Base-by-base conservation (phyloP, 2,888 invertebrate species). In the Cephus runcator region DNA sequence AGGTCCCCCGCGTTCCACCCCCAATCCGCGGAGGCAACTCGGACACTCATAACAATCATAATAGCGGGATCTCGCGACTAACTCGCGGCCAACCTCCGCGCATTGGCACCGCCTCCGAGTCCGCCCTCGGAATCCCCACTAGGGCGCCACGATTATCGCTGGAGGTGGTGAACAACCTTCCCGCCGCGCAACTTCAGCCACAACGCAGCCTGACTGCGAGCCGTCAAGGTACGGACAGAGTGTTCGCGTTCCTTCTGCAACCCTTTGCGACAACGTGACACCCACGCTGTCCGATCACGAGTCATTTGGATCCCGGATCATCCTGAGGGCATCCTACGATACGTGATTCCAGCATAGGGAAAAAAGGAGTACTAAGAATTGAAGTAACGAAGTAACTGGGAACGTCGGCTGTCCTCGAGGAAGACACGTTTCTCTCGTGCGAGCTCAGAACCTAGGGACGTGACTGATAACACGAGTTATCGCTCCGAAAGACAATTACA, bases 151-250 rank as follows among this genome's bases (percentile, higher is more conserved):
- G 80, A 75, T 83, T 81, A 78, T 79, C 78, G 77, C 78, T 30
- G 75, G 81, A 35, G 75, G 78, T 81, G 80, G 83, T 81, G 79
- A 81, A 81, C 81, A 81, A 83, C 71, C 79, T 80, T 80, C 81
- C 83, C 83, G 82, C 83, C 78, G 81, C 83, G 80, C 81, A 81
- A 79, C 83, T 81, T 79, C 73, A 83, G 88, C 86, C 91, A 91
- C 90, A 90, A 91, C 91, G 91, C 91, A 91, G 91, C 90, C 86
- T 91, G 91, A 89, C 91, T 91, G 91, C 91, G 91, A 87, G 88
- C 90, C 90, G 91, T 87, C 88, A 90, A 89, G 90, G 86, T 87
- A 85, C 84, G 85, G 87, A 87, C 81, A 79, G 85, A 84, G 83
- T 86, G 85, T 82, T 85, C 86, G 88, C 88, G 85, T 77, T 79